Base-by-base conservation (phyloP, 2,797 vertebrate species). In the Channallabes apus region DNA sequence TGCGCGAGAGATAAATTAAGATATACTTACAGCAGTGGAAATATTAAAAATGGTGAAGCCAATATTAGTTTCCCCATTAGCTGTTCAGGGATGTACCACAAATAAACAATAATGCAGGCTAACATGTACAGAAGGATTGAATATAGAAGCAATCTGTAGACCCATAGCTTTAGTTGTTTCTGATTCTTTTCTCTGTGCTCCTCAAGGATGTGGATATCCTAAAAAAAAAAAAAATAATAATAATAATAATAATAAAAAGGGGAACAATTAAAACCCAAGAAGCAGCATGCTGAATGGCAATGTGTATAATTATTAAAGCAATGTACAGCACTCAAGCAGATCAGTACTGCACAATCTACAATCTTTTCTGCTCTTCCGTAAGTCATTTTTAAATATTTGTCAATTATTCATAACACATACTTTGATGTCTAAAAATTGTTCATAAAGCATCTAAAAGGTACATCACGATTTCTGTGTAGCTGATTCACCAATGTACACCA, bases 181-280 rank as follows among this genome's bases (percentile, higher is more conserved):
- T 99, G 97, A 93, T 97, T 97, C 94, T 97, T 98, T 91, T 97
- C 97, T 89, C 96, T 93, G 87, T 97, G 97, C 90, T 99, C 97
- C 91, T 99, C 97, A 89, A 99, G 94, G 41, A 85, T 91, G 89
- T 97, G 95, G 87, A 99, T 97, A 90, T 98, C 96, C 98, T 99
- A 93, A 82, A 71, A 11, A 64, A 82, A 11, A 18, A 73, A 46
- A 2, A 46, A 46, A 46, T 46, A 46, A 35, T 35, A 35, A 35
- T 35, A 35, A 35, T 35, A 29, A 80, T 11, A 85, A 87, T n/a
- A n/a, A 67, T 18, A 54, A 22, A 15, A 83, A 72, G 41, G 68
- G 41, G 24, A 59, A 0, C 38, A 11, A 38, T 6, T 35, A 35
- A 11, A 20, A 32, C 24, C 6, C 51, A 62, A 79, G 41, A 18